phyloP scores from a whole-genome alignment of 2,113 vertebrate genomes.

The Machaerirhynchus nigripectus region DNA sequence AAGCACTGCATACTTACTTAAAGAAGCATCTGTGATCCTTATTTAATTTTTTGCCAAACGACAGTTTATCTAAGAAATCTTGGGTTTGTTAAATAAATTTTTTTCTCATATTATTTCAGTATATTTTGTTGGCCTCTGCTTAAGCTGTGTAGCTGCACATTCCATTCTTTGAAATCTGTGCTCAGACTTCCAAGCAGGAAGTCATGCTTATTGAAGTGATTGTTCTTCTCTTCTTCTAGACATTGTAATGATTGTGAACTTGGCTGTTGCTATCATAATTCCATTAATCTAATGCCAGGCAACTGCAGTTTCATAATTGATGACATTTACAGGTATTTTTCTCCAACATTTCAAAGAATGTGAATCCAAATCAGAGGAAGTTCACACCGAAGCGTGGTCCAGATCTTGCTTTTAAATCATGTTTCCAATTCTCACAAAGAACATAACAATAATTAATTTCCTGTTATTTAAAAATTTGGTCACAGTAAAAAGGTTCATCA shows the following conservation, averaged over 20 bases:
- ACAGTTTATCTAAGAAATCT: background rate
- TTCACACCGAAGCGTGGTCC: background rate
- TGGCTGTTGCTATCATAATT: constrained; percentile 18
- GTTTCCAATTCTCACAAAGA: constrained; percentile 28
- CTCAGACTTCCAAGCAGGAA: constrained; percentile 11
- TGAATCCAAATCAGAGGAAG: constrained; percentile 8
- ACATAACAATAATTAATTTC: constrained; percentile 23
- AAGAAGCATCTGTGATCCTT: background rate
- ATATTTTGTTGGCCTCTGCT: background rate
- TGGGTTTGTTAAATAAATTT: background rate
- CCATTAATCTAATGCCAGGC: constrained; percentile 19
- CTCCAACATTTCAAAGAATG: constrained; percentile 4
- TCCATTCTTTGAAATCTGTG: constrained; percentile 18
- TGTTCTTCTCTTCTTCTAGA: background rate
- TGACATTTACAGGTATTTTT: constrained; percentile 32
- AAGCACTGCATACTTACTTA: background rate
- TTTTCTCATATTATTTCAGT: background rate
- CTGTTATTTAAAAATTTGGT: background rate
- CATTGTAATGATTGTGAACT: constrained; percentile 6
- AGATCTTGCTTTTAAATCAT: constrained; percentile 1
- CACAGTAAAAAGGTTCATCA: background rate
- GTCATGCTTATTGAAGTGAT: background rate
- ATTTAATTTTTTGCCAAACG: background rate
- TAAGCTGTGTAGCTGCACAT: background rate
- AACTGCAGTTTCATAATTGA: constrained; percentile 11